phyloP scores from a whole-genome alignment of 2,888 invertebrate species.

The Hemaris fuciformis region DNA sequence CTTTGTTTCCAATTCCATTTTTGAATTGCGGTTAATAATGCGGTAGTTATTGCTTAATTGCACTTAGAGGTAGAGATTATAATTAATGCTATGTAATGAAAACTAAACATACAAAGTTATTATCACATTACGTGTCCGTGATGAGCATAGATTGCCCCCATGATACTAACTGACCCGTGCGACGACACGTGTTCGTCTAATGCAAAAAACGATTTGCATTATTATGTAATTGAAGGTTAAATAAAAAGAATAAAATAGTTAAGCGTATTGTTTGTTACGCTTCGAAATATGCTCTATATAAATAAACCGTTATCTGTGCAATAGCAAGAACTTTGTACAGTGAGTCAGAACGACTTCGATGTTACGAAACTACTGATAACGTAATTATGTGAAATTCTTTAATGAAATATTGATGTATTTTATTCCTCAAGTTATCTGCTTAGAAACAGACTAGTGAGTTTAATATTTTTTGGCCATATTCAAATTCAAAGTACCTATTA shows the following conservation, averaged over 20 bases:
- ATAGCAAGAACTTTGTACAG: constrained; percentile 36
- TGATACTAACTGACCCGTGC: background rate
- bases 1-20: background rate
- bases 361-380: constrained; percentile 38
- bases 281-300: constrained; percentile 34
- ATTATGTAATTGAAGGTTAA: background rate
- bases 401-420: constrained; percentile 11
- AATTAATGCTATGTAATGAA: background rate
- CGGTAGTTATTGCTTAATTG: too few relatives aligned
- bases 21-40: background rate
- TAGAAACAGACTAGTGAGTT: too few relatives aligned
- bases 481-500: too few relatives aligned
- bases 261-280: constrained; percentile 27
- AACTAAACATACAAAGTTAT: background rate
- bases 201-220: constrained; percentile 3
- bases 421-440: too few relatives aligned
- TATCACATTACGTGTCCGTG: background rate
- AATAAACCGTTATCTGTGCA: constrained; percentile 37
- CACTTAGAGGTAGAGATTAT: too few relatives aligned
- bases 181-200: constrained; percentile 8
- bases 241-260: background rate
- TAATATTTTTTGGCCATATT: background rate
- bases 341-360: constrained; percentile 38
- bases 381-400: constrained; percentile 17
- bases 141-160: background rate